phyloP scores from a whole-genome alignment of 2,797 vertebrate genomes.

The Varecia variegata region DNA sequence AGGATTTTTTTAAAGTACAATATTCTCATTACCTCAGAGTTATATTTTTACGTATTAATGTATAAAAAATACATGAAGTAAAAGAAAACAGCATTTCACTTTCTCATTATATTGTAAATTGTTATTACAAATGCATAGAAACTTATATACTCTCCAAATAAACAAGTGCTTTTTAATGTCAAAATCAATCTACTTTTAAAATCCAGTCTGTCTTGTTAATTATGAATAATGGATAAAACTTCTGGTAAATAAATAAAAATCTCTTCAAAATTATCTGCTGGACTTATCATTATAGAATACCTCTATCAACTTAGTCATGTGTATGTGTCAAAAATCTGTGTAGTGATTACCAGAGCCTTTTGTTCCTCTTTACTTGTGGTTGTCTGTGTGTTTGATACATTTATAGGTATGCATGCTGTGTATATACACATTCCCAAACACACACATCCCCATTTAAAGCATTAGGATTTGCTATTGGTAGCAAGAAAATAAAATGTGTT shows the following conservation, averaged over 20 bases:
- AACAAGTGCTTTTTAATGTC: background rate
- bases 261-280: background rate
- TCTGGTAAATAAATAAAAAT: background rate
- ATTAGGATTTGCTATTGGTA: background rate
- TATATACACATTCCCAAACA: background rate
- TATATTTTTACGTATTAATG: background rate
- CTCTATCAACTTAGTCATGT: background rate
- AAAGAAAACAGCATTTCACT: background rate
- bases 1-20: background rate
- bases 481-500: conserved; percentile 15
- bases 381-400: background rate
- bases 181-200: conserved; percentile 19
- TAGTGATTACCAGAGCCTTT: background rate
- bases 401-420: background rate
- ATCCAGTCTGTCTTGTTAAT: background rate
- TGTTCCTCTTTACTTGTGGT: background rate
- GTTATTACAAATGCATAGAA: background rate
- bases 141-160: background rate
- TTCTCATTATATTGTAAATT: background rate
- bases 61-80: background rate
- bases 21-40: background rate
- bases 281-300: background rate
- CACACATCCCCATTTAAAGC: background rate
- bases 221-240: background rate
- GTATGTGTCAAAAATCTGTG: background rate